Evolutionary conservation across 2,888 invertebrate species (phyloP), one percentile per base, ranked within the genome.

Genomic region (Lissonota sp.): DNA sequence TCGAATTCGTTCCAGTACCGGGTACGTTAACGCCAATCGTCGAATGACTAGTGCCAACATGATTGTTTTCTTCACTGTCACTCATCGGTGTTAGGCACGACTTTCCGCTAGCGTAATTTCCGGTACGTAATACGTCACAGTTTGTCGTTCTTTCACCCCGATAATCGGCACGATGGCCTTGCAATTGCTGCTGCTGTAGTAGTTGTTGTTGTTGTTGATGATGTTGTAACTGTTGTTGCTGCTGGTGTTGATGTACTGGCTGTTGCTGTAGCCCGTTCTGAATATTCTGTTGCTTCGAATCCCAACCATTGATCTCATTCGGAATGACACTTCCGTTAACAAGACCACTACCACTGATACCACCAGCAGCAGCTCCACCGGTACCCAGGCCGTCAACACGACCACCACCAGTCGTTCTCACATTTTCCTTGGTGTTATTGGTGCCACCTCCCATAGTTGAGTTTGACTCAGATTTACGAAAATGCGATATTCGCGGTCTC

Each of bases 401-500:
- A 70, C 77, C 82, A 83, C 80, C 84, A 85, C 85, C 76, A 66
- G 86, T 67, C 85, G 89, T 87, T 86, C 88, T 90, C 85, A 87
- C 87, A 77, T 87, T 88, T 49, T 89, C 88, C 46, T 66, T 44
- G 49, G 71, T 66, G 79, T 71, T 74, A 80, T 82, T 67, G 74
- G 84, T 51, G 80, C 85, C 63, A 78, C 85, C 74, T n/a, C 87
- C 86, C 83, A 88, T 92, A 60, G 91, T 90, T 16, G 39, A 80
- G 92, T 86, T 74, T 6, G 51, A 14, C 12, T 94, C 92, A 37
- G 94, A 95, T 88, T 96, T 95, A 86, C 94, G 95, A 91, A 96
- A 97, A 93, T 96, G 96, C 91, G 98, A 97, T 92, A 98, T 97
- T 91, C 98, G 95, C 91, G 95, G 97, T 93, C 96, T 96, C 93